Conservation (phyloP, 92 coral and sea anemone species). For the Palythoa caribaeorum region DNA sequence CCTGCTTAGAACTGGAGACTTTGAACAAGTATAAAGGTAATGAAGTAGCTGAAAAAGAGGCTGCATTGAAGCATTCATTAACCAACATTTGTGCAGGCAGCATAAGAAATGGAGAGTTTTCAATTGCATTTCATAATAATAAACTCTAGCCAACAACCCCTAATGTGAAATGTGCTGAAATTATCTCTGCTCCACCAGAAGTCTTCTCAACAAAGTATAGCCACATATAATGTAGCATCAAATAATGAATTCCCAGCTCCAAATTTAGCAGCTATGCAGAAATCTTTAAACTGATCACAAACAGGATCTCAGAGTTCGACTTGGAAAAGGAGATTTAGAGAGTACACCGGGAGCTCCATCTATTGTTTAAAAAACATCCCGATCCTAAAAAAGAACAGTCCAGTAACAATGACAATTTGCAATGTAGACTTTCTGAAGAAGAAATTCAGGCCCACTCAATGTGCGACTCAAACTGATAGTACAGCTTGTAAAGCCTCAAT, state of each 20-base stretch:
- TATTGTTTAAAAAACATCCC: too few species aligned
- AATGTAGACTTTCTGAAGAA: too few species aligned
- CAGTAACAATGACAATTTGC: too few species aligned
- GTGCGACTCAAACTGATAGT: too few species aligned
- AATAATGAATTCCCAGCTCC: neutral
- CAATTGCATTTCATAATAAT: slow-evolving; percentile 38
- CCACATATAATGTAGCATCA: neutral
- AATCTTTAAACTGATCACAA: neutral
- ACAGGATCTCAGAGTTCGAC: neutral
- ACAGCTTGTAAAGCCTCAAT: too few species aligned
- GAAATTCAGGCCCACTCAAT: too few species aligned
- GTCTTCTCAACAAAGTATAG: slow-evolving; percentile 12
- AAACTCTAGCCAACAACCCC: slow-evolving; percentile 38
- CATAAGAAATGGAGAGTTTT: slow-evolving; percentile 33
- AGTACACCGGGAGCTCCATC: too few species aligned
- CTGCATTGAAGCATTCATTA: slow-evolving; percentile 15
- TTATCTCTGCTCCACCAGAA: slow-evolving; percentile 44
- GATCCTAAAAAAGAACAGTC: too few species aligned
- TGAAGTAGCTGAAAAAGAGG: slow-evolving; percentile 15
- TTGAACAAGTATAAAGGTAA: neutral
- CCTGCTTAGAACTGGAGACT: slow-evolving; percentile 32
- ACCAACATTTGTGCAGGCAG: slow-evolving; percentile 35
- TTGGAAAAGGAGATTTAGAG: too few species aligned
- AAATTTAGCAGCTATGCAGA: neutral
- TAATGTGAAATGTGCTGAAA: slow-evolving; percentile 40